A percentile compares a stretch with the other conserved stretches of the same genome.
phyloP scores from a whole-genome alignment of 2,113 vertebrate genomes.

The Sitta europaea region DNA sequence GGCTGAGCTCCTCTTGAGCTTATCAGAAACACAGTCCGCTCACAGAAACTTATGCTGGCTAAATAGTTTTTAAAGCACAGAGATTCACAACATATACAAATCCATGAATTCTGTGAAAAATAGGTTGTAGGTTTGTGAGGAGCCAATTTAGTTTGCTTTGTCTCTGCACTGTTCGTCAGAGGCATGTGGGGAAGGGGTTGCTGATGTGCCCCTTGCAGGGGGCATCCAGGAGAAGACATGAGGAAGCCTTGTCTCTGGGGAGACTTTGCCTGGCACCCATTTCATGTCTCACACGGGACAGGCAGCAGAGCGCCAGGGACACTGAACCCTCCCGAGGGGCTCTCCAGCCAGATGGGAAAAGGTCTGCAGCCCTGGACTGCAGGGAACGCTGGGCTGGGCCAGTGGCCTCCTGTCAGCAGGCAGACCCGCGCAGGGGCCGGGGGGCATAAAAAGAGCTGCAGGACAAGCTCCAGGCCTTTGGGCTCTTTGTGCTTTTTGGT shows the following conservation, averaged over 20 bases:
- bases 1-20: not conserved
- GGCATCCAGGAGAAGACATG: not conserved
- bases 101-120: not conserved
- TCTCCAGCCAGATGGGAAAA: not conserved
- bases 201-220: not conserved
- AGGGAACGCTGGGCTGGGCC: not conserved
- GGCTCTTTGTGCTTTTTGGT: not conserved
- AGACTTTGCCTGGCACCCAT: not conserved
- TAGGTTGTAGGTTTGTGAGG: not conserved
- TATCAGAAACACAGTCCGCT: not conserved
- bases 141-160: not conserved
- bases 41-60: not conserved
- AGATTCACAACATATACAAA: not conserved
- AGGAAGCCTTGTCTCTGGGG: not conserved
- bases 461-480: accelerated
- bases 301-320: too few relatives aligned
- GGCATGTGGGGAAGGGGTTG: too few relatives aligned
- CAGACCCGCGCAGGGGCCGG: not conserved
- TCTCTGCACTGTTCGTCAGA: not conserved
- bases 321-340: not conserved
- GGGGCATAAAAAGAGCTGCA: not conserved
- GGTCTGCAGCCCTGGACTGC: too few relatives aligned
- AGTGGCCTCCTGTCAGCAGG: not conserved
- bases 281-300: too few relatives aligned
- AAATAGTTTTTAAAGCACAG: not conserved